These are phyloP conservation scores for Phasianus colchicus DNA, from an alignment of 2,113 vertebrate species.

Conservation along the genomic window DNA sequence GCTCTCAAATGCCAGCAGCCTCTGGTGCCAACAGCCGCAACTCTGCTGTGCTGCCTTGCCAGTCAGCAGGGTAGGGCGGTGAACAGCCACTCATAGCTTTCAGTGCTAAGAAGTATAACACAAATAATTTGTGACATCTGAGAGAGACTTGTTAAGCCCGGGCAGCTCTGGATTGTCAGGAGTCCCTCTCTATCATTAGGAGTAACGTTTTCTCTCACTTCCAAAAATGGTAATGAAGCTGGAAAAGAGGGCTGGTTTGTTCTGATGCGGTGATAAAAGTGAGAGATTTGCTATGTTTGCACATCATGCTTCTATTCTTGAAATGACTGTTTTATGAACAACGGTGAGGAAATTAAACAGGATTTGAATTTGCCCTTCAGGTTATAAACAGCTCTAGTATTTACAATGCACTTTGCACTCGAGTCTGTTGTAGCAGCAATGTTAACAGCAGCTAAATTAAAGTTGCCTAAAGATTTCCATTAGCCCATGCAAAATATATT, in stretches of 20 bases:
- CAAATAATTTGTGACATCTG: neutral
- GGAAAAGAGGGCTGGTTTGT: neutral
- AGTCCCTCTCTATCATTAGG: neutral
- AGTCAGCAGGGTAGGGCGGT: neutral
- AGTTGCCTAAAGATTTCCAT: conserved; percentile 48
- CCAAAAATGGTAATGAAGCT: conserved; percentile 28
- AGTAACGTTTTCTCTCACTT: neutral
- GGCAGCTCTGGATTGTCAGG: neutral
- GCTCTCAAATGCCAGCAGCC: neutral
- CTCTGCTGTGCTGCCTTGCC: neutral
- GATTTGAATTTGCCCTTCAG: conserved; percentile 48
- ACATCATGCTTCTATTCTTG: neutral
- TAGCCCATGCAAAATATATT: neutral
- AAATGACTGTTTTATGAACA: neutral
- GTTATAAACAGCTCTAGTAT: conserved; percentile 51
- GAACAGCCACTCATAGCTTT: neutral
- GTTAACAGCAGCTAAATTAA: conserved; percentile 30
- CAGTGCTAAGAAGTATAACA: neutral
- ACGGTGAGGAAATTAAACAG: conserved; percentile 5
- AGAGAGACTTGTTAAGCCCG: neutral
- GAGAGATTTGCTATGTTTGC: neutral
- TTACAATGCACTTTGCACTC: conserved; percentile 19
- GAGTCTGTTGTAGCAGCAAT: neutral
- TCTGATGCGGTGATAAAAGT: conserved; percentile 28
- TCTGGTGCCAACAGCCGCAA: rapidly evolving